phyloP scores from a whole-genome alignment of 2,113 vertebrate species.

The Scophthalmus maximus region DNA sequence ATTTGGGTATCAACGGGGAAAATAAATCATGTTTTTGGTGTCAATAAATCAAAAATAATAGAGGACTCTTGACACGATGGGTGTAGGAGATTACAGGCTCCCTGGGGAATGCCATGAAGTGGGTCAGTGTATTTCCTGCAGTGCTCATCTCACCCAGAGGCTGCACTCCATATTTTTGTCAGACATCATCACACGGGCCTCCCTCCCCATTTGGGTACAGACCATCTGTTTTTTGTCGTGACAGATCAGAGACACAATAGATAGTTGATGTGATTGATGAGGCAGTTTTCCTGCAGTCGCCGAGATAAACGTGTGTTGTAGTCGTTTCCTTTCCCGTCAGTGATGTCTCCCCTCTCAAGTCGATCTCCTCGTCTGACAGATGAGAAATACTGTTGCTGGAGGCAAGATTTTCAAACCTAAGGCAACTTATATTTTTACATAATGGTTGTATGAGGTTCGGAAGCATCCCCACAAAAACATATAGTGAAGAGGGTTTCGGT shows the following conservation, averaged over 20 bases:
- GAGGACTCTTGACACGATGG: background rate
- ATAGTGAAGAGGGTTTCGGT: too few relatives aligned
- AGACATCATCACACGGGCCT: background rate
- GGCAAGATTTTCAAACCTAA: too few relatives aligned
- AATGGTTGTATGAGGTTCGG: too few relatives aligned
- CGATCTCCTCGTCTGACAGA: background rate
- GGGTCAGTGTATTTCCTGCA: conserved; percentile 48
- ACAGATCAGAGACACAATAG: conserved; percentile 19
- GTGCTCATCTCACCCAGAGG: conserved; percentile 44
- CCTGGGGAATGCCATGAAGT: conserved; percentile 38
- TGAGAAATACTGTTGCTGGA: background rate
- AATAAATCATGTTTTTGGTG: too few relatives aligned
- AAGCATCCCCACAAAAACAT: too few relatives aligned
- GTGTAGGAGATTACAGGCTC: conserved; percentile 9
- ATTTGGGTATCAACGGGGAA: too few relatives aligned
- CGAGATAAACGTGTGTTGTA: background rate
- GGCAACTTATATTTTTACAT: too few relatives aligned
- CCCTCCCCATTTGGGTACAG: conserved; percentile 6
- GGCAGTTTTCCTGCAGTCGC: background rate
- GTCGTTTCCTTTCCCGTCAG: background rate
- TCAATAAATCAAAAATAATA: too few relatives aligned
- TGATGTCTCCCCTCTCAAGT: background rate
- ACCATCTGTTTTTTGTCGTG: conserved; percentile 56
- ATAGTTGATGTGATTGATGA: conserved; percentile 4
- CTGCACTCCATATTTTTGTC: conserved; percentile 31